These are phyloP conservation scores for Heliconius erato DNA, from an alignment of 2,888 invertebrate species.

Conservation along the genomic window DNA sequence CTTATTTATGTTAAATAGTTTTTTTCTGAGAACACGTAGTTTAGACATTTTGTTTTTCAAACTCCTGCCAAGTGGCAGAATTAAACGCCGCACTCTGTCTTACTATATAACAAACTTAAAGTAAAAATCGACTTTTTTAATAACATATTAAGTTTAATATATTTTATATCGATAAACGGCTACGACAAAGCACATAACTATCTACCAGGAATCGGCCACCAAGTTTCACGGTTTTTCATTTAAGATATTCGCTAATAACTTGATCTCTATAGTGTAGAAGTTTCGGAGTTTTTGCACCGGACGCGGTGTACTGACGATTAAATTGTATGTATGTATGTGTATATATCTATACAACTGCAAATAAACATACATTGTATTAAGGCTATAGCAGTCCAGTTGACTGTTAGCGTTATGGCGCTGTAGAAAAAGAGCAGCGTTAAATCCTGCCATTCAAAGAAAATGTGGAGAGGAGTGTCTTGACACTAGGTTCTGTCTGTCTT, in stretches of 20 bases:
- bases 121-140: background rate
- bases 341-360: background rate
- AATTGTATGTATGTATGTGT: conserved; percentile 2
- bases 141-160: background rate
- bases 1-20: background rate
- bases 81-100: background rate
- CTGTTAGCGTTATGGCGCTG: background rate
- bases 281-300: conserved; percentile 23
- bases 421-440: too few species aligned
- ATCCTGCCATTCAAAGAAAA: too few species aligned
- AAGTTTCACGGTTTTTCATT: conserved; percentile 64
- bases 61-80: background rate
- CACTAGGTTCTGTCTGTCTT: too few species aligned
- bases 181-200: conserved; percentile 53
- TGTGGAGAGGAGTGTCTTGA: too few species aligned
- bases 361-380: conserved; percentile 1
- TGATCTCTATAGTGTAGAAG: conserved; percentile 64
- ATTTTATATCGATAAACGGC: conserved; percentile 39
- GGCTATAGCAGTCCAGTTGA: background rate
- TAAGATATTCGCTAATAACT: conserved; percentile 77
- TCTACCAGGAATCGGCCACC: conserved; percentile 75
- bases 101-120: background rate
- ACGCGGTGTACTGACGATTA: conserved; percentile 3
- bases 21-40: background rate
- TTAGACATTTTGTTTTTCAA: background rate